Conservation (phyloP, 2,113 vertebrate species). For the Amia ocellicauda region DNA sequence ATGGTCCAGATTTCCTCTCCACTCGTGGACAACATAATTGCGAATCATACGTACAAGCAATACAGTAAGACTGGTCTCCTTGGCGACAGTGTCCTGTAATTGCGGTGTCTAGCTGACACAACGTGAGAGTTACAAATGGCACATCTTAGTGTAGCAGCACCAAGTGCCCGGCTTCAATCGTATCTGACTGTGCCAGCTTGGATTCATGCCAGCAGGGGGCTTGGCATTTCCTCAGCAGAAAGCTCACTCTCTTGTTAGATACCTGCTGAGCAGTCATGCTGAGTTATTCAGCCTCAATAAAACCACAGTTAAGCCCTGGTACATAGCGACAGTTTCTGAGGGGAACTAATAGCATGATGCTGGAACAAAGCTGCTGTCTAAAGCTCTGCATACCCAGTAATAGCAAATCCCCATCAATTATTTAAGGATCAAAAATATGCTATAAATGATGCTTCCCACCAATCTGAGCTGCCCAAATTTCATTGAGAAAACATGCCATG, state of each 20-base stretch:
- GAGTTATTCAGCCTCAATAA: slow-evolving; percentile 20
- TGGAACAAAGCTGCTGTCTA: neutral
- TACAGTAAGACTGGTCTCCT: slow-evolving; percentile 18
- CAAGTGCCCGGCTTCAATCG: slow-evolving; percentile 8
- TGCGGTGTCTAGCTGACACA: slow-evolving; percentile 1
- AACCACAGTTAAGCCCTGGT: slow-evolving; percentile 5
- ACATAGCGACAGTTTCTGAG: slow-evolving; percentile 1
- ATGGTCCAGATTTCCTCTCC: no score
- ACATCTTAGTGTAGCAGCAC: slow-evolving; percentile 3
- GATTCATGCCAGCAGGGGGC: slow-evolving; percentile 3
- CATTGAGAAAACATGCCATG: neutral
- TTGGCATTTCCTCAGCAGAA: slow-evolving; percentile 20
- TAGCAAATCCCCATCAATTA: neutral
- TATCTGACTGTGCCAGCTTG: slow-evolving; percentile 21
- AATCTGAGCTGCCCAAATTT: neutral
- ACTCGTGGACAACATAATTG: no score
- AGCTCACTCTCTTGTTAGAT: slow-evolving; percentile 20
- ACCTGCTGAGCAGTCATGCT: slow-evolving; percentile 12
- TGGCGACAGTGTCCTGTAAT: slow-evolving; percentile 17
- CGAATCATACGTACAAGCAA: no score
- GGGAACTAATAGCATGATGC: neutral
- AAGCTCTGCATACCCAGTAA: neutral
- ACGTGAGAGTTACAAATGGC: neutral
- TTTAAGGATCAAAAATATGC: neutral
- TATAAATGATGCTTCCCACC: neutral